Evolutionary conservation across 1,140 invertebrate species (phyloP).

Genomic region (Zophobas morio): DNA sequence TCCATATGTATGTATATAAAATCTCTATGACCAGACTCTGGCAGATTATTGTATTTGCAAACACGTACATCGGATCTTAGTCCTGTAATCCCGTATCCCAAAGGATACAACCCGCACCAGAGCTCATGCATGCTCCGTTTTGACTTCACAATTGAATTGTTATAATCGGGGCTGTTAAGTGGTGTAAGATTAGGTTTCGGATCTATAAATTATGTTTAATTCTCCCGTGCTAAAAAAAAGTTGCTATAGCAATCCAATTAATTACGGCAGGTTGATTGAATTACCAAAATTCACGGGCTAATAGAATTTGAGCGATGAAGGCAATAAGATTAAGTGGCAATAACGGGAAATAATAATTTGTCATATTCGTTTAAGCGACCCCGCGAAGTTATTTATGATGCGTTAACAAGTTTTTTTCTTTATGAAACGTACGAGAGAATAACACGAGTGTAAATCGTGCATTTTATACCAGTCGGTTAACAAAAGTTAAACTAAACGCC

Average conservation of each 20-base stretch:
- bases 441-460: slow-evolving; percentile 40
- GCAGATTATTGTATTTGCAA: slow-evolving; percentile 42
- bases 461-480: slow-evolving; percentile 48
- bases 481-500: slow-evolving; percentile 46
- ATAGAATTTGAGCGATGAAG: slow-evolving; percentile 2
- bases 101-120: slow-evolving; percentile 29
- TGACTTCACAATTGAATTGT: slow-evolving; percentile 37
- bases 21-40: slow-evolving; percentile 34
- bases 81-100: slow-evolving; percentile 34
- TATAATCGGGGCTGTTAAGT: slow-evolving; percentile 22
- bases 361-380: slow-evolving; percentile 9
- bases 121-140: slow-evolving; percentile 25
- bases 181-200: slow-evolving; percentile 11
- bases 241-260: slow-evolving; percentile 11
- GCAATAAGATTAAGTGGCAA: slow-evolving; percentile 23
- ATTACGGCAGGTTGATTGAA: slow-evolving; percentile 10
- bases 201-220: slow-evolving; percentile 26
- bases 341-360: slow-evolving; percentile 10
- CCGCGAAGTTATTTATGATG: slow-evolving; percentile 25
- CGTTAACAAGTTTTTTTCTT: slow-evolving; percentile 25
- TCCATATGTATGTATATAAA: slow-evolving; percentile 6
- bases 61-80: slow-evolving; percentile 40
- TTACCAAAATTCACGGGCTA: slow-evolving; percentile 8
- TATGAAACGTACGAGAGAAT: slow-evolving; percentile 15
- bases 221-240: slow-evolving; percentile 2